Evolutionary conservation across 2,888 invertebrate species (phyloP).

Genomic region (Drosophila nigricruria): DNA sequence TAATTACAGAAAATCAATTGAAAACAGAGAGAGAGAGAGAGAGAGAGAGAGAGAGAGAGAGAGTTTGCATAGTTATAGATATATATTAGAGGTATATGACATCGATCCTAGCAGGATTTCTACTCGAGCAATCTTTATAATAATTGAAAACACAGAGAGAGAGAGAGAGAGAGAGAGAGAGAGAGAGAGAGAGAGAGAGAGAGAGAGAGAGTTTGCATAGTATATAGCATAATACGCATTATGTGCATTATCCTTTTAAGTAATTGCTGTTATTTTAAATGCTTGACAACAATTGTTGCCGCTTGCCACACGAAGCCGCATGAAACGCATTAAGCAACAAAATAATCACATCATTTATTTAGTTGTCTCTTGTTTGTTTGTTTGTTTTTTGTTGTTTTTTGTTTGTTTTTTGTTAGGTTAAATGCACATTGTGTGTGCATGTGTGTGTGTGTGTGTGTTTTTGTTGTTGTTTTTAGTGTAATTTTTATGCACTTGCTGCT

Average conservation of each 20-base stretch:
- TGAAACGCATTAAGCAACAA: slow-evolving; percentile 10
- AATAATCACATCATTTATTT: slow-evolving; percentile 32
- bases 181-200: too few relatives aligned
- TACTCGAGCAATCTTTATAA: too few relatives aligned
- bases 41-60: too few relatives aligned
- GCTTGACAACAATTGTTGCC: background rate
- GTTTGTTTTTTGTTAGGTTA: slow-evolving; percentile 11
- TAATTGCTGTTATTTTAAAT: background rate
- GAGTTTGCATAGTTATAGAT: too few relatives aligned
- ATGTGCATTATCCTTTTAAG: background rate
- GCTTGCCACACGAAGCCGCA: slow-evolving; percentile 9
- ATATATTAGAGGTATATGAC: too few relatives aligned
- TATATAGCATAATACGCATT: too few relatives aligned
- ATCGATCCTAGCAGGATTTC: too few relatives aligned
- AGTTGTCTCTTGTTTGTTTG: slow-evolving; percentile 6
- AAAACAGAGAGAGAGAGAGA: too few relatives aligned
- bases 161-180: too few relatives aligned
- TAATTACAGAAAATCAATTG: too few relatives aligned
- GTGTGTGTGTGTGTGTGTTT: background rate
- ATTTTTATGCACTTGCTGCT: slow-evolving; percentile 32
- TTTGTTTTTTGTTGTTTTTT: slow-evolving; percentile 12
- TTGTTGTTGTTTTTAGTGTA: background rate
- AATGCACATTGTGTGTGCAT: slow-evolving; percentile 14
- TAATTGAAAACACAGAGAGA: too few relatives aligned
- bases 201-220: too few relatives aligned